phyloP scores from a whole-genome alignment of 2,113 vertebrate species.

The Seriola aureovittata region DNA sequence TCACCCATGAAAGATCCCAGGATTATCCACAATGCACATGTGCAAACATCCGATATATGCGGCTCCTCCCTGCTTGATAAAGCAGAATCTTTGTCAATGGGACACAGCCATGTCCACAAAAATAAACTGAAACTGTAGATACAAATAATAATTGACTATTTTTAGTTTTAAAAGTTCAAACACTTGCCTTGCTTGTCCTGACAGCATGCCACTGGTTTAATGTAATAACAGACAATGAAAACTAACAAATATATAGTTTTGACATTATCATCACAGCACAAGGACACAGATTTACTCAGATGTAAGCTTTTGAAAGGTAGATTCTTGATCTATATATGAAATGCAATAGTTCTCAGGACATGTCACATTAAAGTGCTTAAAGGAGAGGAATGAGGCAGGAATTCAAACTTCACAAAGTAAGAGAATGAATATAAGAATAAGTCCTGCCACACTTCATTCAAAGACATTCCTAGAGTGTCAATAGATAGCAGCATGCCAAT shows the following conservation, averaged over 20 bases:
- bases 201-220: too few species aligned
- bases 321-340: not conserved
- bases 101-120: too few species aligned
- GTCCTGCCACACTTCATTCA: slow-evolving; percentile 8
- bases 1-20: too few species aligned
- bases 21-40: too few species aligned
- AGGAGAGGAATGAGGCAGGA: not conserved
- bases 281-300: not conserved
- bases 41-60: too few species aligned
- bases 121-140: too few species aligned
- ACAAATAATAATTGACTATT: too few species aligned
- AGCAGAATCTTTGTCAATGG: too few species aligned
- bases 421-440: not conserved
- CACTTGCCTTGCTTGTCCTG: too few species aligned
- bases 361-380: not conserved
- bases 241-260: not conserved
- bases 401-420: slow-evolving; percentile 8
- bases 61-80: too few species aligned
- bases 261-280: not conserved
- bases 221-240: too few species aligned
- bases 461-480: not conserved
- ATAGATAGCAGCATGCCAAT: not conserved
- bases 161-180: too few species aligned
- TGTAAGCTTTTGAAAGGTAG: not conserved
- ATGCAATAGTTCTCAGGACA: not conserved